Evolutionary conservation across 2,888 invertebrate species (phyloP).

Genomic region (Glaucopsyche alexis): DNA sequence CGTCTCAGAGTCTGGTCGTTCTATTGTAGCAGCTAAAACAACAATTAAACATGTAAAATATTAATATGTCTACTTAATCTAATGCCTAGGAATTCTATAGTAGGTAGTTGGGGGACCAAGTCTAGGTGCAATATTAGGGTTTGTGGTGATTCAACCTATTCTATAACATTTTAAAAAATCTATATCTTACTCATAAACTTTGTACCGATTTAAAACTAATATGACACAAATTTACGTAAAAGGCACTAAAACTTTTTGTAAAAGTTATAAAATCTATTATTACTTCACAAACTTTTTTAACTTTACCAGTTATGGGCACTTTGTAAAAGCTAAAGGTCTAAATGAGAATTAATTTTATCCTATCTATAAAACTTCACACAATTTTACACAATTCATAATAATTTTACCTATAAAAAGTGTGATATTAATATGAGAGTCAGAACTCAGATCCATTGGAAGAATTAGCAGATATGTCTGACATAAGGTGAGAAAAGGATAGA

Average conservation of each 20-base stretch:
- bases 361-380: too few species aligned
- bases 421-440: too few species aligned
- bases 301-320: background rate
- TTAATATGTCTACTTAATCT: slow-evolving; percentile 9
- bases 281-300: background rate
- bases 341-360: background rate
- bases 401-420: too few species aligned
- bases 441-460: too few species aligned
- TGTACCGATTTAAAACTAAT: too few species aligned
- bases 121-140: background rate
- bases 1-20: slow-evolving; percentile 86
- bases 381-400: too few species aligned
- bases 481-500: too few species aligned
- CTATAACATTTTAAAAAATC: background rate
- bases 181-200: too few species aligned
- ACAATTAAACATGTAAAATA: slow-evolving; percentile 45
- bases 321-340: background rate
- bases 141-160: background rate
- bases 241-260: background rate
- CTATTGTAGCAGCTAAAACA: slow-evolving; percentile 90
- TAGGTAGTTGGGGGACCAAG: background rate
- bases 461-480: too few species aligned
- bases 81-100: background rate
- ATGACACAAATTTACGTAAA: background rate
- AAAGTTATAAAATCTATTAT: too few species aligned